Evolutionary conservation across 64 coral and sea anemone species (phyloP).

Genomic region (Montipora capricornis): DNA sequence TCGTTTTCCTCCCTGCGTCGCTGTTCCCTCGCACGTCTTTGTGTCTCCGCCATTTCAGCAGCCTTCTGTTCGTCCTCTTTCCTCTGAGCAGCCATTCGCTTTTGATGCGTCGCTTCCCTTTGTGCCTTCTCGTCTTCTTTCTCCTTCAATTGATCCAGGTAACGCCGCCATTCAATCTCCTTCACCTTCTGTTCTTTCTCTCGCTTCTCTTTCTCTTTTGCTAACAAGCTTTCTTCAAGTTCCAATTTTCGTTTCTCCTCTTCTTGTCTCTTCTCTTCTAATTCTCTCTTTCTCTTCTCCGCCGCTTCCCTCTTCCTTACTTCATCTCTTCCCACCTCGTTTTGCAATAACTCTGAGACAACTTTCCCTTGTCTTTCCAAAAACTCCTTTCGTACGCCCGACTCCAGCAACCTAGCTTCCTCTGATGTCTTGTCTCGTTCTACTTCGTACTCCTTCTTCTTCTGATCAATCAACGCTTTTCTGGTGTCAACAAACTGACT

Average conservation of each 20-base stretch:
- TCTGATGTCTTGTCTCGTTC: constrained; percentile 18
- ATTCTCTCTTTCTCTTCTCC: constrained; percentile 5
- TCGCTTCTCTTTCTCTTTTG: constrained; percentile 28
- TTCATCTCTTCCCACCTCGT: constrained; percentile 11
- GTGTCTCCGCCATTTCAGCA: constrained; percentile 44
- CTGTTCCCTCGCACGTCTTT: constrained; percentile 16
- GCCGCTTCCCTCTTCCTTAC: constrained; percentile 2
- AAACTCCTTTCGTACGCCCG: constrained; percentile 26
- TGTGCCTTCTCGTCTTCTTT: constrained; percentile 40
- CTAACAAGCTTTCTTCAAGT: constrained; percentile 26
- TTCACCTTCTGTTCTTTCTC: constrained; percentile 25
- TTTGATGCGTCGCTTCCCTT: constrained; percentile 8
- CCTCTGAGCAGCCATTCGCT: constrained; percentile 36
- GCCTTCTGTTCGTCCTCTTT: constrained; percentile 38
- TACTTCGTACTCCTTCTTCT: constrained; percentile 9
- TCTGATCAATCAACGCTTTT: constrained; percentile 5
- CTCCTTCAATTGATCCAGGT: constrained; percentile 26
- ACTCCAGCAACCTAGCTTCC: constrained; percentile 26
- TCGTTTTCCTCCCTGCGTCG: constrained; percentile 21
- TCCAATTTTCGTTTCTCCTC: constrained; percentile 23
- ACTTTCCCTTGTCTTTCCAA: constrained; percentile 36
- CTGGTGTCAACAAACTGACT: constrained; percentile 33
- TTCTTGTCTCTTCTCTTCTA: constrained; percentile 32
- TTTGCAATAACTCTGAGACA: constrained; percentile 11
- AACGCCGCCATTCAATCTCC: constrained; percentile 16